A percentile compares a stretch with the other conserved stretches of the same genome.
Conservation (phyloP, 2,113 vertebrate species). For the Sarotherodon lohbergeri region DNA sequence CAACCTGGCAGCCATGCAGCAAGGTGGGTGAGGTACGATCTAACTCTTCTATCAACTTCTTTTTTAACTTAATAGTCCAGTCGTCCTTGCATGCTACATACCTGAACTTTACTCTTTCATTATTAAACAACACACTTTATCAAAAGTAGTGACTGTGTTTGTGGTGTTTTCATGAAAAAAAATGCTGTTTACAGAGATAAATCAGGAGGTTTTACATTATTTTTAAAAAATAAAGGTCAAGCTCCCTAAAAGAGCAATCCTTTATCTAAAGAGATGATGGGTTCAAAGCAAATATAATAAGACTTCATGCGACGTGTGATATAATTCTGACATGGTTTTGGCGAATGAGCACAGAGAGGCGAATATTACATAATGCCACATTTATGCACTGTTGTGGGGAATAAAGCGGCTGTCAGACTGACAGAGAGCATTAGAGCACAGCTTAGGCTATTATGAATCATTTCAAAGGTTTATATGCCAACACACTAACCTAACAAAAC, state of each 20-base stretch:
- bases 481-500: slow-evolving; percentile 32
- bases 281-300: slow-evolving; percentile 33
- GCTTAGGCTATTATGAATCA: slow-evolving; percentile 31
- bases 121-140: background rate
- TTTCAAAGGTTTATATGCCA: slow-evolving; percentile 44
- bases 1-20: background rate
- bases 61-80: background rate
- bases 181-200: background rate
- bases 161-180: background rate
- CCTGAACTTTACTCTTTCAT: background rate
- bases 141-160: background rate
- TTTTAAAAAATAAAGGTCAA: background rate
- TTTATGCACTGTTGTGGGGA: slow-evolving; percentile 47
- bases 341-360: slow-evolving; percentile 7
- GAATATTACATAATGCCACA: slow-evolving; percentile 49
- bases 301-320: slow-evolving; percentile 22
- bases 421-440: slow-evolving; percentile 23
- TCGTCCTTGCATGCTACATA: background rate
- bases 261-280: background rate
- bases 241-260: slow-evolving; percentile 1
- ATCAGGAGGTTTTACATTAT: background rate
- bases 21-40: background rate
- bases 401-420: slow-evolving; percentile 16
- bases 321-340: slow-evolving; percentile 41
- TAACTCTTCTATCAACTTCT: background rate